Evolutionary conservation across 2,797 vertebrate genomes (phyloP).

Genomic region (Chanos chanos): DNA sequence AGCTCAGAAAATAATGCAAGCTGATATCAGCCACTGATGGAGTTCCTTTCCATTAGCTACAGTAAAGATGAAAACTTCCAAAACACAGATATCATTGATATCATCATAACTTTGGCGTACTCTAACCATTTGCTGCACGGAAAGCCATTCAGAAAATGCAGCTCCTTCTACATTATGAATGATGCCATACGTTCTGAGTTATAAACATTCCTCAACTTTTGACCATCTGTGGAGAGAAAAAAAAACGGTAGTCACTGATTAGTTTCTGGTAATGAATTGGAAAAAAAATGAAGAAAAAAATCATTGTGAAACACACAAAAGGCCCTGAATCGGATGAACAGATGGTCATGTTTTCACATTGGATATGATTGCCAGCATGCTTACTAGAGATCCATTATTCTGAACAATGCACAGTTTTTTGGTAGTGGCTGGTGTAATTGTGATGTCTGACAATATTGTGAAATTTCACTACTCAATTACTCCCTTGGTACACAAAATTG

Average conservation of each 20-base stretch:
- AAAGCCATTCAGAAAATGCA: conserved; percentile 20
- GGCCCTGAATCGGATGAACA: conserved; percentile 14
- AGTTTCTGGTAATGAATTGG: conserved; percentile 11
- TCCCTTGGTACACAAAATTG: too few relatives aligned
- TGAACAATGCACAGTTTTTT: too few relatives aligned
- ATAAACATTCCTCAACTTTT: conserved; percentile 26
- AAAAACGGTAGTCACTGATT: conserved; percentile 9
- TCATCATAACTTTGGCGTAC: too few relatives aligned
- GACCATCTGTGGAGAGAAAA: conserved; percentile 10
- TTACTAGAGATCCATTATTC: conserved; percentile 5
- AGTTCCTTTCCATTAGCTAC: too few relatives aligned
- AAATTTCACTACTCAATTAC: too few relatives aligned
- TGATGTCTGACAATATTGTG: too few relatives aligned
- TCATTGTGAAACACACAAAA: conserved; percentile 13
- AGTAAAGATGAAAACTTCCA: too few relatives aligned
- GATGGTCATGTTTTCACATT: conserved; percentile 13
- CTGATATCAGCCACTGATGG: too few relatives aligned
- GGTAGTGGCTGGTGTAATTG: too few relatives aligned
- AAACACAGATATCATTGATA: too few relatives aligned
- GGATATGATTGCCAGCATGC: conserved; percentile 7
- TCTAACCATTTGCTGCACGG: too few relatives aligned
- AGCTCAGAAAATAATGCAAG: too few relatives aligned
- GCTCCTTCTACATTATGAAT: conserved; percentile 27
- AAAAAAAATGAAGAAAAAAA: conserved; percentile 19
- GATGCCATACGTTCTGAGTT: conserved; percentile 17